These are phyloP conservation scores for Phylloscopus trochilus DNA, from an alignment of 2,113 vertebrate genomes.

Conservation along the genomic window DNA sequence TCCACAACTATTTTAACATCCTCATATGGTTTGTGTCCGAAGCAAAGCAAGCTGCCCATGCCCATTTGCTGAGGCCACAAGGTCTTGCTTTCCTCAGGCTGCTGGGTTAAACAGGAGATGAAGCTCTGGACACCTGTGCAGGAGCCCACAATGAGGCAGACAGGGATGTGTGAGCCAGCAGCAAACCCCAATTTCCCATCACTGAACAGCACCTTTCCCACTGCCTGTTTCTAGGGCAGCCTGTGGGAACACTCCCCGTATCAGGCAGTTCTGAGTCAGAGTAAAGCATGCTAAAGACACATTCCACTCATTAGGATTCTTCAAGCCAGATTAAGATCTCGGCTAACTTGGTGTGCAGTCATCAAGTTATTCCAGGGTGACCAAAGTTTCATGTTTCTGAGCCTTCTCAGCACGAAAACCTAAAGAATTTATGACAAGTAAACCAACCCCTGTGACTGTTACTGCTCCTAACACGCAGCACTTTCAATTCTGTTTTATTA, in stretches of 20 bases:
- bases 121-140: not conserved
- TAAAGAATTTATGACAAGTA: not conserved
- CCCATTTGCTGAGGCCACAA: not conserved
- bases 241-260: not conserved
- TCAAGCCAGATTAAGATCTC: not conserved
- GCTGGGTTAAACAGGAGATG: not conserved
- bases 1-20: not conserved
- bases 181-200: not conserved
- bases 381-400: not conserved
- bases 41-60: not conserved
- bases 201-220: not conserved
- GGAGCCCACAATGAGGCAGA: rapidly evolving
- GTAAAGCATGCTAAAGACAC: not conserved
- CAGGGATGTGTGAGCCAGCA: rapidly evolving
- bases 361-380: not conserved
- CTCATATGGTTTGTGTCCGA: rapidly evolving
- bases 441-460: not conserved
- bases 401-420: not conserved
- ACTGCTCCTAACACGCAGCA: not conserved
- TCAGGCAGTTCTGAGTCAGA: not conserved
- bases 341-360: not conserved
- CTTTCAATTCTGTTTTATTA: not conserved
- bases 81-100: not conserved
- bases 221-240: not conserved
- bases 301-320: not conserved